Evolutionary conservation across 2,113 vertebrate species (phyloP), one percentile per base, ranked within the genome.

Genomic region (Melierax canorus): DNA sequence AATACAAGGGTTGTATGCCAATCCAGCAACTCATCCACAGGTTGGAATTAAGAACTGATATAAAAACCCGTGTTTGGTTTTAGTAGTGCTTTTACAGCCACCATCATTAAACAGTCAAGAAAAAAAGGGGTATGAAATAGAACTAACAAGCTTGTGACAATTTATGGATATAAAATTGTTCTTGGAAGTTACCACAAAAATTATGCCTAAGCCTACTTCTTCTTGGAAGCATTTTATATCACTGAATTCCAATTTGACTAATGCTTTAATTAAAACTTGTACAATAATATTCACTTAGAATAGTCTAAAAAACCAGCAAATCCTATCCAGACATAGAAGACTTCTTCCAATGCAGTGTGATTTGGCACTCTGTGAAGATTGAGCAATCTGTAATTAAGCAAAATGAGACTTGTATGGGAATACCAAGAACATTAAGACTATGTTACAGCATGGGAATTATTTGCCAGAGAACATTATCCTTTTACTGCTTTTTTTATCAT

Each of bases 221-320:
- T 74, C 66, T 60, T 76, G 21, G 71, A 75, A 92, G 79, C 11
- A 86, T 75, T 90, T 90, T 55, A 14, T 79, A 78, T 46, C 62
- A 78, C 21, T 39, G 34, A 92, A 86, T 79, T 93, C 39, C 66
- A 79, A 60, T 64, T 56, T 73, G 39, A 93, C 51, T 73, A 83
- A 89, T 48, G 36, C 9, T 95, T 96, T 83, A 92, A 93, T 78
- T 92, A 92, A 92, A 91, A 88, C n/a, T 46, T 51, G 7, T 58
- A 81, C 26, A 90, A 59, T 55, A 84, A 92, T 64, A 90, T 64
- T 90, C 46, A 72, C 58, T 90, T 59, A 46, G 11, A 84, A 63
- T 9, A 71, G 46, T n/a, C 36, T 64, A 67, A 71, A 87, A 92
- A 63, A 85, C 2, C 7, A 64, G 46, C 21, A 91, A 58, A 58